phyloP scores from a whole-genome alignment of 2,113 vertebrate genomes.

The Phycodurus eques region DNA sequence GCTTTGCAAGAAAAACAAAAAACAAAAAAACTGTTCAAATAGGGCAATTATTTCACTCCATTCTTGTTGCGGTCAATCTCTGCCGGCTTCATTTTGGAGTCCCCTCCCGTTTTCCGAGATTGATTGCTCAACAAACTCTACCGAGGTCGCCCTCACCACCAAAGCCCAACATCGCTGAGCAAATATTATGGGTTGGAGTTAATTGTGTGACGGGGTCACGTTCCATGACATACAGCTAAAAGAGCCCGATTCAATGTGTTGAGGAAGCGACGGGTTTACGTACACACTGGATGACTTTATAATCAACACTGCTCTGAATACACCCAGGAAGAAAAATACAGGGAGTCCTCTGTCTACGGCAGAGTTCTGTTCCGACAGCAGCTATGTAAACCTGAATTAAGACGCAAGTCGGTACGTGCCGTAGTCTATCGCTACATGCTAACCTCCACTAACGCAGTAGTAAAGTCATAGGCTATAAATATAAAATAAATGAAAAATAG shows the following conservation, averaged over 20 bases:
- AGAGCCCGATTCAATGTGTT: slow-evolving; percentile 51
- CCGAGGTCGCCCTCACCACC: slow-evolving; percentile 36
- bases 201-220: slow-evolving; percentile 63
- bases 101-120: slow-evolving; percentile 26
- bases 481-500: too few relatives aligned
- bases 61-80: neutral
- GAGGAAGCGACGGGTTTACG: neutral
- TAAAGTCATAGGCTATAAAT: too few relatives aligned
- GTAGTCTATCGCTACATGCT: too few relatives aligned
- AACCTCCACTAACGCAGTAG: too few relatives aligned
- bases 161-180: slow-evolving; percentile 52
- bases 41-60: neutral
- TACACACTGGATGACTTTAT: neutral
- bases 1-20: neutral
- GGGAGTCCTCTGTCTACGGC: neutral
- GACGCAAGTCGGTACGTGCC: too few relatives aligned
- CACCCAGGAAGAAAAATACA: neutral
- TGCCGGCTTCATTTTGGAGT: neutral
- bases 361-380: neutral
- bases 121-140: slow-evolving; percentile 38
- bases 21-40: too few relatives aligned
- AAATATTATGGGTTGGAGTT: slow-evolving; percentile 72
- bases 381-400: neutral
- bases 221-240: slow-evolving; percentile 61
- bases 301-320: neutral